phyloP scores from a whole-genome alignment of 2,797 vertebrate genomes.

The Eupleurogrammus muticus region DNA sequence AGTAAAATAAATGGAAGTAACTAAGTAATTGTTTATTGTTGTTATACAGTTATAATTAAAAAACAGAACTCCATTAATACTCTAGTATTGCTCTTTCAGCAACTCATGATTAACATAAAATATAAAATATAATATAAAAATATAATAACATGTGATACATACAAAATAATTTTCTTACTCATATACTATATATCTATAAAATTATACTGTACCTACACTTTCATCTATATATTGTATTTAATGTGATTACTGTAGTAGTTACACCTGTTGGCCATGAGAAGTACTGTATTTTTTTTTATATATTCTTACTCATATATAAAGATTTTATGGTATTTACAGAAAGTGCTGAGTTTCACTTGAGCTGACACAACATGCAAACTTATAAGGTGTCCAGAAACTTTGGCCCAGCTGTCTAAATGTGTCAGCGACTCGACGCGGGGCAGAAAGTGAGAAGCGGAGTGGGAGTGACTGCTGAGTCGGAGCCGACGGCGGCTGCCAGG shows the following conservation, averaged over 20 bases:
- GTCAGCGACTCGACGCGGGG: constrained; percentile 32
- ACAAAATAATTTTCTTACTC: too few species aligned
- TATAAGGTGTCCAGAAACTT: constrained; percentile 2
- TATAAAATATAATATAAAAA: too few species aligned
- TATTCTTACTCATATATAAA: neutral
- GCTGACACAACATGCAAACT: constrained; percentile 24
- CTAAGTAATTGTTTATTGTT: too few species aligned
- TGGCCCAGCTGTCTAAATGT: constrained; percentile 44
- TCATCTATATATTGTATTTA: too few species aligned
- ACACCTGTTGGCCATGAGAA: constrained; percentile 1
- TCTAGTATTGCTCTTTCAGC: too few species aligned
- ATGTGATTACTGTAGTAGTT: neutral
- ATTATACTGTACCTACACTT: neutral
- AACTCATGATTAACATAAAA: neutral
- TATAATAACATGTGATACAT: too few species aligned
- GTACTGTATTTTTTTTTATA: neutral
- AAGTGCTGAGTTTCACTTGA: constrained; percentile 20
- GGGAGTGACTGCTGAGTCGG: constrained; percentile 45
- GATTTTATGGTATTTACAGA: constrained; percentile 1
- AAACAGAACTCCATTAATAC: neutral
- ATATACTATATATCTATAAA: neutral
- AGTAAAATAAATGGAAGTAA: neutral
- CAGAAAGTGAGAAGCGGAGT: constrained; percentile 36
- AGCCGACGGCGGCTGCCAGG: constrained; percentile 69
- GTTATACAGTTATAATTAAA: too few species aligned